Evolutionary conservation across 1,140 invertebrate genomes (phyloP), one percentile per base, ranked within the genome.

Genomic region (Chironomus tepperi): DNA sequence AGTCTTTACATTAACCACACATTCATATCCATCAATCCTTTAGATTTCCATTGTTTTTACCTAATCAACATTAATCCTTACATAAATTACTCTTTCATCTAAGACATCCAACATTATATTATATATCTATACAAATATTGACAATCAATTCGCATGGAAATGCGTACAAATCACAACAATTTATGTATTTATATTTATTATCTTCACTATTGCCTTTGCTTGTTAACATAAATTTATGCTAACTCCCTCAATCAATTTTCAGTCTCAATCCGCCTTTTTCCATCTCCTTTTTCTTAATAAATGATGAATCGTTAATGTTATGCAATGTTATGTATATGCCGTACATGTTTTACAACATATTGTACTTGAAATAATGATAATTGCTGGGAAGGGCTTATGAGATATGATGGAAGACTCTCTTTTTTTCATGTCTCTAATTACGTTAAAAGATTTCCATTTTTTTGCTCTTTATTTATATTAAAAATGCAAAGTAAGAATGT

Each of bases 321-420:
- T 57, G 47, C 47, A n/a, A 57, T 5, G 12, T 57, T 15, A 57
- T 57, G 47, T 57, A 34, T 34, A 5, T 34, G n/a, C 5, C 24
- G 5, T 34, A 34, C 5, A 34, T 34, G 24, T 34, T 34, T 34
- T 34, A 34, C 47, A 21, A 70, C 65, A 70, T 70, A 70, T 70
- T 70, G n/a, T 70, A 18, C 65, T 70, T 19, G 65, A 70, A 70
- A 18, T 70, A 70, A 70, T 70, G 65, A 70, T 70, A 21, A 70
- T 70, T 57, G 47, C 47, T 12, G 24, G 24, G 47, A 57, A n/a
- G 47, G n/a, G 47, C 47, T 47, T 12, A n/a, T n/a, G 8, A 57
- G 5, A 57, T 57, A 57, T 5, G n/a, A 57, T n/a, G 47, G n/a
- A 12, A 57, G 47, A 34, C 24, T 34, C 24, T 34, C 5, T 34